Base-by-base conservation (phyloP, 2,113 vertebrate genomes). In the Glaucomys volans region DNA sequence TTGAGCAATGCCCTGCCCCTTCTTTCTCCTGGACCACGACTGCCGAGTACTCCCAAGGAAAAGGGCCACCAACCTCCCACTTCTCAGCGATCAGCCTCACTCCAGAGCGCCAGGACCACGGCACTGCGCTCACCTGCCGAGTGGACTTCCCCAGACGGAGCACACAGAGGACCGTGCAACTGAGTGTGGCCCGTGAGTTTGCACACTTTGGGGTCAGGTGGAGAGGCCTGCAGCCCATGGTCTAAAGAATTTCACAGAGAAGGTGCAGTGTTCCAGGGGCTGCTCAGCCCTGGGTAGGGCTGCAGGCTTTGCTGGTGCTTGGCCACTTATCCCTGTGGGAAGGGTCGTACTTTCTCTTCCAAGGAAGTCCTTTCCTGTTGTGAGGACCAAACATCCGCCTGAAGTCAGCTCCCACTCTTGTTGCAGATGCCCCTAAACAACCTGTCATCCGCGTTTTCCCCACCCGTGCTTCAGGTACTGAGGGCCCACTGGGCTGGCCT, bases 1-100 rank as follows among this genome's bases (percentile, higher is more conserved):
- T 17, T 0, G 24, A 80, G 4, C 57, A 13, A 0, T 97, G 95
- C 35, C 74, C 57, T 1, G 40, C 8, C 11, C 96, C 94, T 8
- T 54, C 57, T 8, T 66, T 98, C 94, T 97, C 96, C 91, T 98
- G 97, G 97, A 54, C 0, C 5, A 96, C 96, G 18, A 14, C 71
- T 1, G 75, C 75, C 4, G 0, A 90, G 50, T 62, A 50, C 40
- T 5, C 40, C 1, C 26, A 14, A 7, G 35, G 1, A 4, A 14
- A 7, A 11, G 0, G 24, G 2, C 7, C 10, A 1, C n/a, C 12
- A 2, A 8, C 35, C 8, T 22, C 81, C 64, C 4, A 47, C 5
- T 88, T 85, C 54, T 96, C 97, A 0, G 22, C 28, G 32, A 54
- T 98, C 71, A 94, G 52, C 30, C 13, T 98, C 72, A 97, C 40